phyloP scores from a whole-genome alignment of 2,888 invertebrate species.

The Metopia argyrocephala region DNA sequence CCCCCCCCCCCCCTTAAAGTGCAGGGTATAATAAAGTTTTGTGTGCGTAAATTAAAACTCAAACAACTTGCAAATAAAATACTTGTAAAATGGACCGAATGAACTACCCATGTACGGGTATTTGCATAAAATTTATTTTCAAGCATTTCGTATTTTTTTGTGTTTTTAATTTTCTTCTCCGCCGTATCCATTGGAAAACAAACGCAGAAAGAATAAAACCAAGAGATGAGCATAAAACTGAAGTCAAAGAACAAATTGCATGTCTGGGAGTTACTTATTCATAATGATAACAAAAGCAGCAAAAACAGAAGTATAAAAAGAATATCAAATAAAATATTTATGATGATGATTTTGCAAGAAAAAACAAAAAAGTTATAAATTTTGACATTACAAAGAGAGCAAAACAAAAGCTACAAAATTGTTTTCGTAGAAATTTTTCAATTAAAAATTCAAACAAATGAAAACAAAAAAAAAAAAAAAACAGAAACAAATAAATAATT shows the following conservation, averaged over 20 bases:
- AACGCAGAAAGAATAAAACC: background rate
- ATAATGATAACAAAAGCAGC: background rate
- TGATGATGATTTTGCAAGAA: constrained; percentile 31
- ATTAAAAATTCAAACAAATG: background rate
- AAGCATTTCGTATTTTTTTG: too few species aligned
- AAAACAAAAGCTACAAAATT: constrained; percentile 2
- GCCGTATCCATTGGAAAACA: background rate
- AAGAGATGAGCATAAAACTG: background rate
- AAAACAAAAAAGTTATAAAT: constrained; percentile 48
- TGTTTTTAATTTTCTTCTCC: too few species aligned
- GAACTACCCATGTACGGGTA: constrained; percentile 30
- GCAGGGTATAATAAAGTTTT: constrained; percentile 22
- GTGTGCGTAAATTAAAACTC: constrained; percentile 55
- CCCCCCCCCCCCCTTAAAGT: too few species aligned
- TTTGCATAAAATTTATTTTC: constrained; percentile 55
- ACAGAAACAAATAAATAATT: too few species aligned
- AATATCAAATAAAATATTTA: constrained; percentile 40
- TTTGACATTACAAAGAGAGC: constrained; percentile 16
- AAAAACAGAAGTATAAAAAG: constrained; percentile 9
- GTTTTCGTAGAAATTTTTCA: background rate
- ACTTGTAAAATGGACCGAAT: background rate
- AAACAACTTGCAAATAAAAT: background rate
- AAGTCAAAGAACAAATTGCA: constrained; percentile 25
- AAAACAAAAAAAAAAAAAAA: background rate
- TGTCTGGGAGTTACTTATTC: constrained; percentile 34